Evolutionary conservation across 2,888 invertebrate genomes (phyloP).

Genomic region (Lasioglossum villosulum): DNA sequence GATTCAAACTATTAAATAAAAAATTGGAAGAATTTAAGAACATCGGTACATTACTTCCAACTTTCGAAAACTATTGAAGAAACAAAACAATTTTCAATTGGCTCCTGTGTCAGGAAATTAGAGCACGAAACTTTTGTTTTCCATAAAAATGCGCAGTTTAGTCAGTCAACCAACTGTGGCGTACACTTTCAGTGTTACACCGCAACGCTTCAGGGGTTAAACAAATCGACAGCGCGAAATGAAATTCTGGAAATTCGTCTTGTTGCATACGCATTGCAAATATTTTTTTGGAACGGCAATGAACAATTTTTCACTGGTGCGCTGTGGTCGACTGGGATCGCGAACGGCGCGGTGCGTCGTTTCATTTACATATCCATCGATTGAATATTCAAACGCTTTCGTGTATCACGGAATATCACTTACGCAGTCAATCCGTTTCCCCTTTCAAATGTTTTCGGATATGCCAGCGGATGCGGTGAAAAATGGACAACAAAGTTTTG

Average conservation of each 20-base stretch:
- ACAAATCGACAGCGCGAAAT: slow-evolving; percentile 22
- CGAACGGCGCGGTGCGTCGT: not conserved
- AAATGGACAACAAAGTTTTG: slow-evolving; percentile 22
- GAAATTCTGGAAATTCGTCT: slow-evolving; percentile 26
- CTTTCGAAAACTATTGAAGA: not conserved
- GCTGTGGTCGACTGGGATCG: slow-evolving; percentile 21
- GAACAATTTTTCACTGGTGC: slow-evolving; percentile 2
- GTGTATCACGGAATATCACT: slow-evolving; percentile 28
- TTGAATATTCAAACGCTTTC: slow-evolving; percentile 45
- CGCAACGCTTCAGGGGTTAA: not conserved
- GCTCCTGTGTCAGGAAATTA: not conserved
- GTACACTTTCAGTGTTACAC: not conserved
- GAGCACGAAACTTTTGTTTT: not conserved
- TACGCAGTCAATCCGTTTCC: not conserved
- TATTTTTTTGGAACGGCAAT: slow-evolving; percentile 19
- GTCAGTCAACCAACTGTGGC: not conserved
- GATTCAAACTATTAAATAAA: not conserved
- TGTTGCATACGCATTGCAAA: slow-evolving; percentile 2
- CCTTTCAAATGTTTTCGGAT: not conserved
- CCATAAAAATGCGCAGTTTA: not conserved
- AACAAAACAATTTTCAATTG: not conserved
- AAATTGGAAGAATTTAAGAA: too few relatives aligned
- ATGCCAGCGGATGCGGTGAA: not conserved
- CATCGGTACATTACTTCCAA: too few relatives aligned
- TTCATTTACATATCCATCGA: slow-evolving; percentile 50